Percentiles rank a stretch among this genome's conserved stretches.
Evolutionary conservation across 2,113 vertebrate species (phyloP).

Genomic region (Prunella himalayana): DNA sequence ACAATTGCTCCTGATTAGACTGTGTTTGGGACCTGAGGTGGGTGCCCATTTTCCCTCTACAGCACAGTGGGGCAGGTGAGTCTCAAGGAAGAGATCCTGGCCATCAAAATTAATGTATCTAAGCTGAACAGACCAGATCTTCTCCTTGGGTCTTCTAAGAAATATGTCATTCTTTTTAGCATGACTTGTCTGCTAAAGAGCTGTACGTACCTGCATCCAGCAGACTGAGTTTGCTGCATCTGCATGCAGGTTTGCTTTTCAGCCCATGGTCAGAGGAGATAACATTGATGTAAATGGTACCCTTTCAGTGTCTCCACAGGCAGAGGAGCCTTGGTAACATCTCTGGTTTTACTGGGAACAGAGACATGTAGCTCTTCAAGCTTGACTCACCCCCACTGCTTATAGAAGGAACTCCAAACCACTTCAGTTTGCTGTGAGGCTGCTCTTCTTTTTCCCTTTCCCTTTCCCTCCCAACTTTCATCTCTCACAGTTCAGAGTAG

Average conservation of each 20-base stretch:
- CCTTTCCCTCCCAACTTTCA: background rate
- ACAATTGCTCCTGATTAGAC: background rate
- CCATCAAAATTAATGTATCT: background rate
- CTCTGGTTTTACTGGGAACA: background rate
- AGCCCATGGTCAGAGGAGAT: rapidly evolving
- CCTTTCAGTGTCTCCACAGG: background rate
- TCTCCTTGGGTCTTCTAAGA: background rate
- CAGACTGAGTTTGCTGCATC: background rate
- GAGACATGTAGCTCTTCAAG: background rate
- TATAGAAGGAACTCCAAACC: background rate
- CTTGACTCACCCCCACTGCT: background rate
- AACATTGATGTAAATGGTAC: background rate
- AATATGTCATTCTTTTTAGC: background rate
- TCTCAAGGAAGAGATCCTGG: background rate
- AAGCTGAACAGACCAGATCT: background rate
- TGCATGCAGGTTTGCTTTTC: background rate
- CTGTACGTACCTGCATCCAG: background rate
- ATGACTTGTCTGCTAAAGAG: background rate
- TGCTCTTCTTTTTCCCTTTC: background rate
- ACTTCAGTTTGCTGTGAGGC: background rate
- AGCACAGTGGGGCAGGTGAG: rapidly evolving
- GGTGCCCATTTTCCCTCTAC: background rate
- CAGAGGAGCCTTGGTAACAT: background rate
- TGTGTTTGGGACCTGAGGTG: background rate
- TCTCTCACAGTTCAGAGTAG: background rate